Evolutionary conservation across 2,113 vertebrate genomes (phyloP), one percentile per base, ranked within the genome.

Genomic region (Colius striatus): DNA sequence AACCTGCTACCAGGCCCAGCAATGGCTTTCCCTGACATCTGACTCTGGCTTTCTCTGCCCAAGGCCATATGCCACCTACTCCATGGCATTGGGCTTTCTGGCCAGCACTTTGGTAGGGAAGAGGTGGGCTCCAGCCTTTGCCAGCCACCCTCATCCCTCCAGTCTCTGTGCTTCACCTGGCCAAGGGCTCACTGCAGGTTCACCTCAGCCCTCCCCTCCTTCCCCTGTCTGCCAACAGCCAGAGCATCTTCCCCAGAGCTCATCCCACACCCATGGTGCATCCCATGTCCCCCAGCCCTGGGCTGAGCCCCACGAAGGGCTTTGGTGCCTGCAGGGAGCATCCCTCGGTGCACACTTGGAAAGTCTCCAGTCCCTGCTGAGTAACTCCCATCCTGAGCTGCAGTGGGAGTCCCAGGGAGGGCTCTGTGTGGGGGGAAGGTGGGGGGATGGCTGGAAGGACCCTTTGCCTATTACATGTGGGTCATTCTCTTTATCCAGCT

Each of bases 241-340:
- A 67, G 55, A 62, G 9, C 32, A 38, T 19, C 70, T 47, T 67
- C 61, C 51, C 32, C 53, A 55, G 27, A 74, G 61, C 34, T 62
- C 53, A 9, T 26, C 30, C 34, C 36, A 8, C 0, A 0, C 67
- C 65, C 30, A 5, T 41, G 36, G 30, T 47, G 13, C 22, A 12
- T 58, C 54, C 0, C 0, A 9, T 0, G 0, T 5, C 26, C 12
- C 0, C 23, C 47, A 68, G 41, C 71, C 17, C 2, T n/a, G 48
- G 51, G 55, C 76, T 70, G 48, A 84, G 43, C 81, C 41, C 23
- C 11, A 1, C 5, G 43, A 11, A 41, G 62, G 34, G 25, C 26
- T 65, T 70, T 73, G 48, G 70, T 75, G 34, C 47, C 70, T 54
- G 67, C 7, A 22, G 63, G 57, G 45, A 21, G 1, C n/a, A 3